phyloP scores from a whole-genome alignment of 2,797 vertebrate genomes.

The Mus caroli region DNA sequence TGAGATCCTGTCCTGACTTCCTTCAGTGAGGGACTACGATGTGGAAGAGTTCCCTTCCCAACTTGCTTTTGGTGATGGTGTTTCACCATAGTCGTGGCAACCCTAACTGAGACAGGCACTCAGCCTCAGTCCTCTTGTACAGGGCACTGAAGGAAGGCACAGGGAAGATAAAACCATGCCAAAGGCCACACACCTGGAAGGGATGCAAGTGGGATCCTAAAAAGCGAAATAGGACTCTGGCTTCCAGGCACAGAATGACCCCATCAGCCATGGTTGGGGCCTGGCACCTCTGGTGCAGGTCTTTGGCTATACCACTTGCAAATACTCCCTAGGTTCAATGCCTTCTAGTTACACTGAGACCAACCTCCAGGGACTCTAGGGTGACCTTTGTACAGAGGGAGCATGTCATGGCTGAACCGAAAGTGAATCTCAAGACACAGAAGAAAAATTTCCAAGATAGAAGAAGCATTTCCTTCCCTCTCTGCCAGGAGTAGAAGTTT shows the following conservation, averaged over 20 bases:
- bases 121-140: rapidly evolving
- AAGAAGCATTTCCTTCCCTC: rapidly evolving
- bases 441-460: rapidly evolving
- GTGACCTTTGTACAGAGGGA: rapidly evolving
- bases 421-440: neutral
- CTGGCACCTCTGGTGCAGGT: neutral
- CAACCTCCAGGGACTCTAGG: rapidly evolving
- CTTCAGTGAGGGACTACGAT: neutral
- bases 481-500: neutral
- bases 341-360: neutral
- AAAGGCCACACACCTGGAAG: neutral
- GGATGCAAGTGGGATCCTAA: neutral
- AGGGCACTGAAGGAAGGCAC: neutral
- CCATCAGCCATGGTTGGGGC: neutral
- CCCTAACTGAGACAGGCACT: neutral
- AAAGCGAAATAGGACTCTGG: rapidly evolving
- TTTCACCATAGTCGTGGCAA: too few relatives aligned
- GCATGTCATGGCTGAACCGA: too few relatives aligned
- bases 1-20: neutral
- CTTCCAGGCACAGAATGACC: neutral
- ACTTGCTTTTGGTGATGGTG: neutral
- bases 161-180: neutral
- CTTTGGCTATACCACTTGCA: neutral
- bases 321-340: neutral
- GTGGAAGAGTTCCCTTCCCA: neutral